Conservation (phyloP, 2,888 invertebrate genomes). For the Agrotis clavis region DNA sequence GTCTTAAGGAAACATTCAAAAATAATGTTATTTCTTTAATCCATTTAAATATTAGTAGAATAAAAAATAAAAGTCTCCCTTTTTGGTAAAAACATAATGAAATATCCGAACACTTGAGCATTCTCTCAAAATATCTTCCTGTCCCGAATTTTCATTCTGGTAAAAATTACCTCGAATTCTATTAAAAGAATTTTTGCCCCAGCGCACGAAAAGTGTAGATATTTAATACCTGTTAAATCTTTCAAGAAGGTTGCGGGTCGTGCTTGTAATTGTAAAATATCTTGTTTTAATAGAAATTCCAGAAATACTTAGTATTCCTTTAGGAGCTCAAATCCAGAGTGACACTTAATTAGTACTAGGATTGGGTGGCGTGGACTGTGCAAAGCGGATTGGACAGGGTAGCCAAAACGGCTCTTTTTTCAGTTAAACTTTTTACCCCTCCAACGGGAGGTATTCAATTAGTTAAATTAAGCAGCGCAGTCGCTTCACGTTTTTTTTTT, state of each 20-base stretch:
- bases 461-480: conserved; percentile 66
- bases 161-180: conserved; percentile 11
- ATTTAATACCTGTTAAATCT: conserved; percentile 22
- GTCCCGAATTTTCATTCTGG: conserved; percentile 14
- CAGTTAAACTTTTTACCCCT: conserved; percentile 60
- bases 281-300: conserved; percentile 47
- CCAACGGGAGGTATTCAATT: conserved; percentile 64
- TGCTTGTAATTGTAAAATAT: conserved; percentile 40
- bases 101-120: conserved; percentile 7
- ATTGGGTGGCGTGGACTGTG: conserved; percentile 25
- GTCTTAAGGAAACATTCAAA: neutral
- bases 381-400: conserved; percentile 28
- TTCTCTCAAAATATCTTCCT: conserved; percentile 14
- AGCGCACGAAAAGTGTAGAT: conserved; percentile 14
- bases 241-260: neutral
- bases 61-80: conserved; percentile 15
- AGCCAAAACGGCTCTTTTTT: conserved; percentile 58
- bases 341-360: conserved; percentile 67
- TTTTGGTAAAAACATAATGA: conserved; percentile 11
- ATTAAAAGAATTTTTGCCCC: conserved; percentile 11
- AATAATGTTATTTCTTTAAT: conserved; percentile 8
- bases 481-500: conserved; percentile 40
- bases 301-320: conserved; percentile 41
- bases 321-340: conserved; percentile 58
- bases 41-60: conserved; percentile 20